phyloP scores from a whole-genome alignment of 2,888 invertebrate genomes.

The Drosophila phalerata region DNA sequence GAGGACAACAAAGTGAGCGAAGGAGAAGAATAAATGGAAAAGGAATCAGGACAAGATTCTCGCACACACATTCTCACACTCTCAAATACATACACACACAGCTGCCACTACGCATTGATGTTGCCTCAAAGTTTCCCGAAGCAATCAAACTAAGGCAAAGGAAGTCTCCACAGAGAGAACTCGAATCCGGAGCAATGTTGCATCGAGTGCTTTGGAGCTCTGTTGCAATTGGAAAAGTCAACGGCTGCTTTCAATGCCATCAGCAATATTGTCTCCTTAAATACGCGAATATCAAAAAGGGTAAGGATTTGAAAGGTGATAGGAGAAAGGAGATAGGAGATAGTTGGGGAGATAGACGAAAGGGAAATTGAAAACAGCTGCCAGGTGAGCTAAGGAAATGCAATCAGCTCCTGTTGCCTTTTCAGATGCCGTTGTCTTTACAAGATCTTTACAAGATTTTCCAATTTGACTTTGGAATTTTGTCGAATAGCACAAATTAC shows the following conservation, averaged over 20 bases:
- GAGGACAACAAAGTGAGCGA: conserved; percentile 30
- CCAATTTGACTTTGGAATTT: conserved; percentile 11
- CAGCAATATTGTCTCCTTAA: conserved; percentile 59
- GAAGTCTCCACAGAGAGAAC: conserved; percentile 15
- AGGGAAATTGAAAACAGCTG: conserved; percentile 68
- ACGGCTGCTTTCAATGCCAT: conserved; percentile 72
- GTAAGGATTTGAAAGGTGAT: background rate
- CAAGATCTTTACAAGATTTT: conserved; percentile 29
- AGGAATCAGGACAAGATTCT: conserved; percentile 44
- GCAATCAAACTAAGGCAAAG: conserved; percentile 62
- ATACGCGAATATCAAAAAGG: conserved; percentile 6
- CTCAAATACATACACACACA: background rate
- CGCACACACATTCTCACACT: conserved; percentile 1
- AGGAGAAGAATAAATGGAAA: conserved; percentile 56
- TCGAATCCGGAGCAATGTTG: conserved; percentile 9
- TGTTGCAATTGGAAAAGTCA: conserved; percentile 77
- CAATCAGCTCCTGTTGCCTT: conserved; percentile 57
- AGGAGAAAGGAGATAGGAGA: background rate
- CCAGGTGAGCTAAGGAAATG: conserved; percentile 68
- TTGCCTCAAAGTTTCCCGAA: conserved; percentile 73
- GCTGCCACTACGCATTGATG: conserved; percentile 41
- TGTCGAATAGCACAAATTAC: conserved; percentile 15
- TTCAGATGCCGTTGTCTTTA: conserved; percentile 29
- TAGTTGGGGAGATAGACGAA: background rate
- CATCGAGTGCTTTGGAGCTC: conserved; percentile 22